Conservation (phyloP, 2,797 vertebrate species). For the Melanotaenia maccullochi region DNA sequence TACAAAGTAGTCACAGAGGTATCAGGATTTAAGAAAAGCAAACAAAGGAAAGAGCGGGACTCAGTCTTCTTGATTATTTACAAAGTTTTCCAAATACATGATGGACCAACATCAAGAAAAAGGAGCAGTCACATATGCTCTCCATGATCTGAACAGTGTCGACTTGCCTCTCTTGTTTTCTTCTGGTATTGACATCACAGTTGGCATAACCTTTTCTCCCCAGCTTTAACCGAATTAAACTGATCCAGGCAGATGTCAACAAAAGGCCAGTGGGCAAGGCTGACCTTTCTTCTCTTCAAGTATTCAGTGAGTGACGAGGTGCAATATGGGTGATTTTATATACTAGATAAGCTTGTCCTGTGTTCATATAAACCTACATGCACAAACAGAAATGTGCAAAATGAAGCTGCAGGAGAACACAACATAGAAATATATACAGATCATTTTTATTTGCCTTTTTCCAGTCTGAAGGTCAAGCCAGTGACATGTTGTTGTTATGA, state of each 20-base stretch:
- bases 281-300: constrained; percentile 62
- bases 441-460: too few relatives aligned
- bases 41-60: background rate
- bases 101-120: background rate
- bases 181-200: constrained; percentile 33
- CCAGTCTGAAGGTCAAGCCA: constrained; percentile 19
- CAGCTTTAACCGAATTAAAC: constrained; percentile 57
- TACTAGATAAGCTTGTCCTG: background rate
- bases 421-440: too few relatives aligned
- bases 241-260: constrained; percentile 59
- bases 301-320: constrained; percentile 9
- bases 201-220: constrained; percentile 57
- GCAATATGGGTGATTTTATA: constrained; percentile 14
- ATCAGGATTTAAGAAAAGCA: background rate
- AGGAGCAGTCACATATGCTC: background rate
- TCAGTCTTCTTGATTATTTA: too few relatives aligned
- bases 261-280: constrained; percentile 59
- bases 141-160: background rate
- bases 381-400: background rate
- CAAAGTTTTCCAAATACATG: background rate
- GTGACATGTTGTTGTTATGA: constrained; percentile 34
- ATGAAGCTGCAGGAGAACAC: too few relatives aligned
- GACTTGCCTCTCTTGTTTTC: constrained; percentile 14
- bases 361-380: background rate
- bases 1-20: too few relatives aligned